Evolutionary conservation across 2,113 vertebrate species (phyloP), one percentile per base, ranked within the genome.

Genomic region (Bufo gargarizans): DNA sequence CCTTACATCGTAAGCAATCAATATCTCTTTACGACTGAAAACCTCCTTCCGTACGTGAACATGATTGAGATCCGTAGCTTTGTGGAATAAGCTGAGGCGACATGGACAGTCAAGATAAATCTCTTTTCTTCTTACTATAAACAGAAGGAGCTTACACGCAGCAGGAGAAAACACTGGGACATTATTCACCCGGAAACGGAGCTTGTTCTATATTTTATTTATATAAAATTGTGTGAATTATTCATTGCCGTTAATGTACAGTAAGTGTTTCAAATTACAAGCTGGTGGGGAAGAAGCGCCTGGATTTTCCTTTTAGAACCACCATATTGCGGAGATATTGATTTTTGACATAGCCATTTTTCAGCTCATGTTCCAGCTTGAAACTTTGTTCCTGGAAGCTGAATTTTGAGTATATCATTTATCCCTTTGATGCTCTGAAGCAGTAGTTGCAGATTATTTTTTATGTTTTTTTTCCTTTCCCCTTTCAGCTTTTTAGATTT

Each of bases 171-270:
- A 90, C 91, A 89, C 90, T 74, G 80, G 90, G 91, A 91, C 89
- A 89, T 92, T 92, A 93, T 89, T 82, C 74, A 87, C 90, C 86
- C 10, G n/a, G 86, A 90, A 85, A 87, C 90, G 89, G 90, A 90
- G 88, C 76, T 90, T 74, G 86, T 78, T 89, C 92, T 89, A 90
- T 94, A 92, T 93, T 93, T 94, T 93, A 93, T 93, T 92, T 92
- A 92, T 91, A 93, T 90, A 91, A 93, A 93, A 91, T 84, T 69
- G 4, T 88, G 91, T 92, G 90, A 94, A 93, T 95, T 93, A 93
- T 92, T 92, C 92, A 93, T 93, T 92, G 81, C 82, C 77, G 47
- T 91, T 77, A 2, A 86, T 91, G 71, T 92, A 88, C 87, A 77
- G 80, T 74, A 93, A 94, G 91, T 82, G 14, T 91, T 89, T 90